Evolutionary conservation across 2,888 invertebrate species (phyloP), one percentile per base, ranked within the genome.

Genomic region (Clusia tigrina): DNA sequence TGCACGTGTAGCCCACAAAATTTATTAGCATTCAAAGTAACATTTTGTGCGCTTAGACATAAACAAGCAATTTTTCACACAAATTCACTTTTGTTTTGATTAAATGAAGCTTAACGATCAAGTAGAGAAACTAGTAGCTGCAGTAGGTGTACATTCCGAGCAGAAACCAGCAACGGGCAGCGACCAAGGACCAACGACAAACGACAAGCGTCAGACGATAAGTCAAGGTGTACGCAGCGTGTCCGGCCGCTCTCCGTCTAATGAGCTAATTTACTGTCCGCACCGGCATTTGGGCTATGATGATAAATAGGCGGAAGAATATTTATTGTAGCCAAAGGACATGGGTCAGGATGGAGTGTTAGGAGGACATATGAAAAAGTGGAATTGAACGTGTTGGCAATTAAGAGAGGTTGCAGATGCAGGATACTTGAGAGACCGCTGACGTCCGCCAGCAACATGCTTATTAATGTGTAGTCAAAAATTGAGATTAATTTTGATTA

Each of bases 101-200:
- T 79, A 80, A 78, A 79, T 76, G 77, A 72, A 71, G 79, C 80
- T 78, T 78, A 76, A 74, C 74, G 69, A 74, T n/a, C n/a, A n/a
- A n/a, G n/a, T n/a, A n/a, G n/a, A n/a, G n/a, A n/a, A n/a, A n/a
- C n/a, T n/a, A n/a, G n/a, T n/a, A n/a, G n/a, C n/a, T n/a, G n/a
- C n/a, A n/a, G n/a, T n/a, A n/a, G n/a, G n/a, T n/a, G n/a, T n/a
- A n/a, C n/a, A n/a, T n/a, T n/a, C n/a, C n/a, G n/a, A n/a, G n/a
- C n/a, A n/a, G n/a, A n/a, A n/a, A n/a, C n/a, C n/a, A n/a, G n/a
- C n/a, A n/a, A n/a, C n/a, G n/a, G n/a, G n/a, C n/a, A n/a, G n/a
- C n/a, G n/a, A n/a, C n/a, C n/a, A n/a, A n/a, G n/a, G n/a, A n/a
- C n/a, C n/a, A n/a, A n/a, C n/a, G n/a, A n/a, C n/a, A n/a, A n/a